Evolutionary conservation across 2,113 vertebrate genomes (phyloP).

Genomic region (Nannobrachium achirus): DNA sequence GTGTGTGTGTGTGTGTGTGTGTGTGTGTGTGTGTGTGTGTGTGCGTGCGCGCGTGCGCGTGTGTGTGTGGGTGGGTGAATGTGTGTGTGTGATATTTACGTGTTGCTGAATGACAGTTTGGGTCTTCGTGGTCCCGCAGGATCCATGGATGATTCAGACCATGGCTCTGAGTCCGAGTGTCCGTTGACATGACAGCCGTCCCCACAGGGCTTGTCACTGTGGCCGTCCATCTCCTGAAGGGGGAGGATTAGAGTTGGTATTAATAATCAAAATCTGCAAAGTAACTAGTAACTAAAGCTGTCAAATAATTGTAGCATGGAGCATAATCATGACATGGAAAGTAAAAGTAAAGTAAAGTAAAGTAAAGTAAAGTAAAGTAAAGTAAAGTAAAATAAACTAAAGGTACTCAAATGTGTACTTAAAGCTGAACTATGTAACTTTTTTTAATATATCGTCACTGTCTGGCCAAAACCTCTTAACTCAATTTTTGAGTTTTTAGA

Average conservation of each 20-base stretch:
- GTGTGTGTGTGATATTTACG: slow-evolving; percentile 78
- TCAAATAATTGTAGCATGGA: too few species aligned
- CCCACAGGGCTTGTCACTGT: slow-evolving; percentile 76
- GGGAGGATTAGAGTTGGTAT: neutral
- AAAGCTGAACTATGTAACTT: too few species aligned
- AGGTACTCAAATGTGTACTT: too few species aligned
- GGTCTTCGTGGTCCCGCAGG: slow-evolving; percentile 86
- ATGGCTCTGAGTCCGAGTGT: slow-evolving; percentile 86
- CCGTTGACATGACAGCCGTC: slow-evolving; percentile 85
- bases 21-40: neutral
- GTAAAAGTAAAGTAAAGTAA: too few species aligned
- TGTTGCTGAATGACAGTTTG: slow-evolving; percentile 90
- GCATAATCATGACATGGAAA: too few species aligned
- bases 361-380: too few species aligned
- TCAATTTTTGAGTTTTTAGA: too few species aligned
- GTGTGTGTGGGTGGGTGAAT: neutral
- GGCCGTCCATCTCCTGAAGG: slow-evolving; percentile 83
- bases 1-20: neutral
- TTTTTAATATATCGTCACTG: too few species aligned
- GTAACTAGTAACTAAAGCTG: too few species aligned
- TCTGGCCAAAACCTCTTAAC: too few species aligned
- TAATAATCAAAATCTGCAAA: neutral
- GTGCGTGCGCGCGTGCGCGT: neutral
- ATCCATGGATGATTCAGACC: slow-evolving; percentile 85
- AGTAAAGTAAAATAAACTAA: too few species aligned